phyloP scores from a whole-genome alignment of 2,113 vertebrate species.

The Myiopsitta monachus region DNA sequence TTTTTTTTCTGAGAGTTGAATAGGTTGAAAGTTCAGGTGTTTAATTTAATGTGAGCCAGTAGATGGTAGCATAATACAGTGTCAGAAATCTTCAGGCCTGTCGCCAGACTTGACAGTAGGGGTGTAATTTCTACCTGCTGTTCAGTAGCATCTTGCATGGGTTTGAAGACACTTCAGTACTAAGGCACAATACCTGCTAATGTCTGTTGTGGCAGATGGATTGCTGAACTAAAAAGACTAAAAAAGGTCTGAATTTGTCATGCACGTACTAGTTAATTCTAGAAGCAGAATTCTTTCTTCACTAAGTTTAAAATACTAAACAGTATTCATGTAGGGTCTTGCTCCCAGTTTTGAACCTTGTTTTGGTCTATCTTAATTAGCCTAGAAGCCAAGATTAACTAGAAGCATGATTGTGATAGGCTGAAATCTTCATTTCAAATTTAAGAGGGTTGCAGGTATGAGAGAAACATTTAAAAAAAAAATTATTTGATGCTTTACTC shows the following conservation, averaged over 20 bases:
- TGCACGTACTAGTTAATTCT: background rate
- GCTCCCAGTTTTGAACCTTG: background rate
- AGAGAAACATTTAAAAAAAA: background rate
- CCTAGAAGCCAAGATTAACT: background rate
- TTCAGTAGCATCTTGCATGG: background rate
- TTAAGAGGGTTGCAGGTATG: background rate
- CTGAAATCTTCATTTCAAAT: background rate
- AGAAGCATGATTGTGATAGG: background rate
- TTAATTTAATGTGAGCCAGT: background rate
- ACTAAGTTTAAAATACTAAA: background rate
- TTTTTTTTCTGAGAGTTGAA: background rate
- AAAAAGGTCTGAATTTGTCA: background rate
- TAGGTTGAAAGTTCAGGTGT: background rate
- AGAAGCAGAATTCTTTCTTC: background rate
- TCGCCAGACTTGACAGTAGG: background rate
- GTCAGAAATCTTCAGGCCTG: background rate
- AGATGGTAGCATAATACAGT: constrained; percentile 54
- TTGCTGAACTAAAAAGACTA: background rate
- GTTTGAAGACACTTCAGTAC: background rate
- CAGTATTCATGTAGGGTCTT: background rate
- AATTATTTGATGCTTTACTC: background rate
- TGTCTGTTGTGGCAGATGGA: background rate
- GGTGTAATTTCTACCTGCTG: background rate
- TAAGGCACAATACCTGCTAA: background rate
- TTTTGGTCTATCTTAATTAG: background rate